Base-by-base conservation (phyloP, 2,888 invertebrate genomes). In the Lasius fuliginosus region DNA sequence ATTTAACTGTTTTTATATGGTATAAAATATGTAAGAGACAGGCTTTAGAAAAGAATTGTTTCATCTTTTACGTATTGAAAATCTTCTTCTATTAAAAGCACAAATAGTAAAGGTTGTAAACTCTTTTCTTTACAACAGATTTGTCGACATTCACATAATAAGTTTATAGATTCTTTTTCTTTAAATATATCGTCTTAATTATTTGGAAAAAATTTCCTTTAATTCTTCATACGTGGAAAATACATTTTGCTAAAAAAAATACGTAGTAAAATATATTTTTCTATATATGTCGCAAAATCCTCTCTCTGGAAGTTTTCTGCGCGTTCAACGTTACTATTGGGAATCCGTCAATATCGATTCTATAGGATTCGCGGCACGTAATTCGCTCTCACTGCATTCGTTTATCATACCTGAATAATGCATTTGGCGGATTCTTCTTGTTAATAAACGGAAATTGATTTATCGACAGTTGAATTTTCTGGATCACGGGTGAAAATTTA, bases 361-460 rank as follows among this genome's bases (percentile, higher is more conserved):
- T 5, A 27, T 46, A 27, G 27, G 3, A 75, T 65, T 65, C 75
- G 23, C 49, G 23, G 15, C 65, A 64, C 65, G 65, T 76, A 76
- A 65, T 53, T 76, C 53, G 23, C 53, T 67, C 53, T 27, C 36
- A 36, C 6, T 53, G 65, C 75, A 76, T 64, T 75, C 76, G 53
- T 76, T 76, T 9, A 64, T 46, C 62, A 53, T 67, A 40, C 53
- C 23, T 67, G 76, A 76, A 76, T 76, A 76, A 76, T 76, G 33
- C 65, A 67, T 53, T 36, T 23, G 33, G 18, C 76, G 36, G 36
- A 53, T 76, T 67, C 36, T 76, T 53, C 67, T 27, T 40, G 67
- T 67, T 76, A 76, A 76, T 65, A 76, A 76, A 65, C 36, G 67
- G 23, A 27, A 76, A 76, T 76, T 65, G 65, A 76, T 65, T 76